Conservation (phyloP, 2,797 vertebrate genomes). For the Pogonophryne albipinna region DNA sequence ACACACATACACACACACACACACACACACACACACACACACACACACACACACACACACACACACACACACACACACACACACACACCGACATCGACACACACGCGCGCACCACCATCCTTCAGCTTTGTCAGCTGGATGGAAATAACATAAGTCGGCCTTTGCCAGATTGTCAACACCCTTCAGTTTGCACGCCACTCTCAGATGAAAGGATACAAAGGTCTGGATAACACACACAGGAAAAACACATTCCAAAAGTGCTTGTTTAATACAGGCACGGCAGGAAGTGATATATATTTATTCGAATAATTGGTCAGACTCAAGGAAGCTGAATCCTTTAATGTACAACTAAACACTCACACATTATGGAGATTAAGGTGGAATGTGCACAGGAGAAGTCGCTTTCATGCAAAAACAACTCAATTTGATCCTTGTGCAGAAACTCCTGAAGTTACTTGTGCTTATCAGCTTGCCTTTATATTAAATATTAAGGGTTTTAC, state of each 20-base stretch:
- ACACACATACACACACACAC: no score
- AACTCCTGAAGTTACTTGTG: neutral
- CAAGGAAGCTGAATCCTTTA: neutral
- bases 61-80: no score
- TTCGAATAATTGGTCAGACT: neutral
- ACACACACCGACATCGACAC: neutral
- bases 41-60: no score
- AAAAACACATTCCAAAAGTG: constrained; percentile 21
- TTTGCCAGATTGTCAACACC: constrained; percentile 71
- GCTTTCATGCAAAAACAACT: neutral
- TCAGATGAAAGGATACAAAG: constrained; percentile 52
- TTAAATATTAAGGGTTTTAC: neutral
- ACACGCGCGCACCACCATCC: neutral
- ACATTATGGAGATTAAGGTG: neutral
- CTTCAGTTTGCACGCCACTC: constrained; percentile 58
- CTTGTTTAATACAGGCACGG: neutral
- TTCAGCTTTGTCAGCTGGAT: constrained; percentile 46
- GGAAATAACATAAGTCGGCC: constrained; percentile 56
- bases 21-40: no score
- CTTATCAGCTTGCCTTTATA: neutral
- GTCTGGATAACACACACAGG: constrained; percentile 1
- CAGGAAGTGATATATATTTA: neutral
- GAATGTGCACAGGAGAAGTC: neutral
- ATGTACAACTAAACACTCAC: neutral
- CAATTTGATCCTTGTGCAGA: neutral